These are phyloP conservation scores for Aromia moschata DNA, from an alignment of 2,888 invertebrate genomes.

Conservation along the genomic window DNA sequence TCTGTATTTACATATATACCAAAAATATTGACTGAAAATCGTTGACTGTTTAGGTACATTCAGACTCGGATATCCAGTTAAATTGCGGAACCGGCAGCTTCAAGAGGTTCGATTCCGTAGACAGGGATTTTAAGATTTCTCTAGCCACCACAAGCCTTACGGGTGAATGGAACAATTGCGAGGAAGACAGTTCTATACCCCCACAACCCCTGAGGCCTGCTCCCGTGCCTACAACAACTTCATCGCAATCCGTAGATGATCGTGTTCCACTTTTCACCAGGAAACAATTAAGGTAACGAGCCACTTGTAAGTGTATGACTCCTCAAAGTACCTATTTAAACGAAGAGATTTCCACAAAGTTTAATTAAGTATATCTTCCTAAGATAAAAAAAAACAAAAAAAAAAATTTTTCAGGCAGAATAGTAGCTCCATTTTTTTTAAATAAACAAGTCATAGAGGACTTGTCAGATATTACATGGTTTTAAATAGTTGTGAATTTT, in stretches of 20 bases:
- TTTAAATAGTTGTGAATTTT: no score
- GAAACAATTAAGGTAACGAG: constrained; percentile 31
- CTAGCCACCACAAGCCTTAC: constrained; percentile 61
- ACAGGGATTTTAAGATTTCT: constrained; percentile 66
- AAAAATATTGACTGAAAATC: constrained; percentile 13
- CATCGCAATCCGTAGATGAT: constrained; percentile 36
- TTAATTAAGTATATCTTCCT: no score
- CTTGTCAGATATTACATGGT: no score
- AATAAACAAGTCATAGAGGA: no score
- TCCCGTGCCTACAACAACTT: constrained; percentile 58
- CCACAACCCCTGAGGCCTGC: constrained; percentile 74
- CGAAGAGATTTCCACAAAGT: no score
- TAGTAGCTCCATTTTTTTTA: no score
- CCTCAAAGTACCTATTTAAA: no score
- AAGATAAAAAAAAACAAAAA: no score
- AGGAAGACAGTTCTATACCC: constrained; percentile 64
- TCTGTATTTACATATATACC: neutral
- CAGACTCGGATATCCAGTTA: constrained; percentile 71
- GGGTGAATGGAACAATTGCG: constrained; percentile 48
- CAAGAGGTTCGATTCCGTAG: constrained; percentile 72
- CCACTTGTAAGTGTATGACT: no score
- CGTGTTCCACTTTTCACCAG: constrained; percentile 22
- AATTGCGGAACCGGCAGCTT: constrained; percentile 72
- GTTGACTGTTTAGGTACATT: constrained; percentile 69
- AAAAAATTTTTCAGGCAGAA: no score